A percentile compares a stretch with the other conserved stretches of the same genome.
Evolutionary conservation across 2,888 invertebrate genomes (phyloP).

Genomic region (Cryptosula pallasiana): DNA sequence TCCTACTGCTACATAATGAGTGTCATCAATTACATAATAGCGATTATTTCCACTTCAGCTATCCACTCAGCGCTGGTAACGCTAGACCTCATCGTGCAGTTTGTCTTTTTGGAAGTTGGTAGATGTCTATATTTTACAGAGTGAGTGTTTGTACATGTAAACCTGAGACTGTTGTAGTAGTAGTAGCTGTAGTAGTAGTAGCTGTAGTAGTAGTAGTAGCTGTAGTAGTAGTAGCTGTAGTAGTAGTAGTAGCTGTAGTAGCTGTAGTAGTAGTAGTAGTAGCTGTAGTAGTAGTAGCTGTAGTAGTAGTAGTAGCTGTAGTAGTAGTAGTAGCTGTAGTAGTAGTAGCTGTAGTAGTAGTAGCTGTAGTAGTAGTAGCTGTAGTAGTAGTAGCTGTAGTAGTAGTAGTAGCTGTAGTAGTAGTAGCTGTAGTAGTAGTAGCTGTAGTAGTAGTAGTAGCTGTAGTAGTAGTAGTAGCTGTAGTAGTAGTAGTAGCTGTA

Average conservation of each 20-base stretch:
- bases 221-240: constrained; percentile 21
- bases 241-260: not conserved
- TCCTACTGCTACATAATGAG: too few species aligned
- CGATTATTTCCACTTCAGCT: too few species aligned
- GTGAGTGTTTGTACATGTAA: too few species aligned
- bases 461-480: not conserved
- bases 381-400: constrained; percentile 27
- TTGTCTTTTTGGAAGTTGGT: too few species aligned
- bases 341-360: constrained; percentile 27
- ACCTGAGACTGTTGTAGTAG: too few species aligned
- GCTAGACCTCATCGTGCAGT: too few species aligned
- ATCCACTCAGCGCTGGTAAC: too few species aligned
- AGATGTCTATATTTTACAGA: too few species aligned
- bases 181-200: constrained; percentile 4
- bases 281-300: not conserved
- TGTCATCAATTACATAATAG: too few species aligned
- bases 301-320: constrained; percentile 25
- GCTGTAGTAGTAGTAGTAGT: too few species aligned
- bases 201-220: constrained; percentile 24
- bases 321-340: constrained; percentile 26
- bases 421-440: constrained; percentile 22
- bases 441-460: constrained; percentile 5
- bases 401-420: constrained; percentile 10
- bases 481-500: constrained; percentile 22
- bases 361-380: constrained; percentile 24